Base-by-base conservation (phyloP, 2,113 vertebrate genomes). In the Pelobates fuscus region DNA sequence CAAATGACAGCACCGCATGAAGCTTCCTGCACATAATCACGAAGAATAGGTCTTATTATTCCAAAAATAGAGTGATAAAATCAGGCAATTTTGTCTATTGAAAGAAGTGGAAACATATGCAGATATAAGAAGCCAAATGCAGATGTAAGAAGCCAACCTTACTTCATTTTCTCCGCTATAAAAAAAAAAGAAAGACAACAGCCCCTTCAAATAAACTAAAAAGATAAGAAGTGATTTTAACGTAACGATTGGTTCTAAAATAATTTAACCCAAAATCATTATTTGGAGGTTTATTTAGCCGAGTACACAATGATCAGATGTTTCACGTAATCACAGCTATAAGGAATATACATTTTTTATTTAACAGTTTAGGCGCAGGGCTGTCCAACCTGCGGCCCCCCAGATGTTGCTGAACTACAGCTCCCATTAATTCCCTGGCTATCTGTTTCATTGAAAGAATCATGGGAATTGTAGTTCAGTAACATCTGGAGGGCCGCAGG, bases 11-110 rank as follows among this genome's bases (percentile, higher is more conserved):
- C 71, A 29, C 71, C 8, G 63, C 71, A 29, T 75, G 71, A 75
- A 54, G 71, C 71, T 75, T 75, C 71, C 71, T 75, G 71, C 71
- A 75, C 63, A 75, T 75, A 75, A 75, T 75, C 71, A 75, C 15
- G 71, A 75, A 75, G 71, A 75, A 67, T 75, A 59, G 71, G 71
- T 59, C 71, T 43, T 75, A 75, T 75, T 75, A 75, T 75, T 75
- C 71, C 71, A 75, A 75, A 75, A 75, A 75, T 75, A 75, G 71
- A 75, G 71, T 75, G 71, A 75, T 75, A 75, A 67, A 75, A 75
- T 75, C 71, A 67, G 55, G 71, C 63, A 67, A 75, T 75, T 75
- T 75, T 67, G 62, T 67, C 71, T 67, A 75, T 66, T 75, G 71
- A 75, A 75, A 67, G 71, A 46, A 75, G 62, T 67, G 63, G 62